A percentile compares a stretch with the other conserved stretches of the same genome.
phyloP scores from a whole-genome alignment of 2,113 vertebrate genomes.

The Thunnus thynnus region DNA sequence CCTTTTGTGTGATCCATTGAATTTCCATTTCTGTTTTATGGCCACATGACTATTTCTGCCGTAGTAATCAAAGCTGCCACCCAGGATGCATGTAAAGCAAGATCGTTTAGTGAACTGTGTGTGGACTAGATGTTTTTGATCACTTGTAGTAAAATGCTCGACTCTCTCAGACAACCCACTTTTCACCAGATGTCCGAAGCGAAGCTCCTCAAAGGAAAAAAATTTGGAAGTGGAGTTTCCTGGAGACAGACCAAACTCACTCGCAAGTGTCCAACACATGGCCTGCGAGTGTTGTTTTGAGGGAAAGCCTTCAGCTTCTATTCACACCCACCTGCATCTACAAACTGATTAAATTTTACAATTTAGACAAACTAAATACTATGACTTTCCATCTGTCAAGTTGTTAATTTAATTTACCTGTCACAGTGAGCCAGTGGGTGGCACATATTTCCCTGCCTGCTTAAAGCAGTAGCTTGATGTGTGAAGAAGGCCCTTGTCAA shows the following conservation, averaged over 20 bases:
- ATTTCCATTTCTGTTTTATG: not conserved
- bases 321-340: not conserved
- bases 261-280: slow-evolving; percentile 11
- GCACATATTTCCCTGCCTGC: not conserved
- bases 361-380: not conserved
- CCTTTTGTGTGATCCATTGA: not conserved
- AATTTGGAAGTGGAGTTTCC: slow-evolving; percentile 4
- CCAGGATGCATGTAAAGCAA: not conserved
- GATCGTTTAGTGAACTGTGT: not conserved
- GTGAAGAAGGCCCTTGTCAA: too few species aligned
- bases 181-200: slow-evolving; percentile 3
- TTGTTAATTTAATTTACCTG: not conserved
- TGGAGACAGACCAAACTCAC: slow-evolving; percentile 16
- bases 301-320: not conserved
- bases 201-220: slow-evolving; percentile 8
- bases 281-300: not conserved
- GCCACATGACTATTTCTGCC: not conserved
- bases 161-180: not conserved
- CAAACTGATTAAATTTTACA: not conserved
- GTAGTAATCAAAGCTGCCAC: slow-evolving; percentile 1
- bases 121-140: not conserved
- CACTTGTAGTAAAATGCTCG: not conserved
- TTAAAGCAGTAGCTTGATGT: not conserved
- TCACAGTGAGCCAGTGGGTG: slow-evolving; percentile 9
- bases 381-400: not conserved